Conservation (phyloP, 2,797 vertebrate species). For the Crax fasciolata region DNA sequence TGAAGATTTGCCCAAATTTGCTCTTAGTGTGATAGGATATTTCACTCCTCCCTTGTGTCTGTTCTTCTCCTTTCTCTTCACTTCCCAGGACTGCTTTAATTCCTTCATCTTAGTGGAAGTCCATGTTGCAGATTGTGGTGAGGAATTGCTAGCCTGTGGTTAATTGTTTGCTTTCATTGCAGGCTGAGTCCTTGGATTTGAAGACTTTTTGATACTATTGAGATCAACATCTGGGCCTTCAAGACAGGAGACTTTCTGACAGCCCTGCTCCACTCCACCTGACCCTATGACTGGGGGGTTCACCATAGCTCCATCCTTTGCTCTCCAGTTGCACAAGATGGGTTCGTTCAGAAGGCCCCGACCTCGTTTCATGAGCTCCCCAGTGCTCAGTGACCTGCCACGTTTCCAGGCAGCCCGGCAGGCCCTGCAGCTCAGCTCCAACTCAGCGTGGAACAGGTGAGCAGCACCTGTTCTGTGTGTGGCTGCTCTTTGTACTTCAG, state of each 20-base stretch:
- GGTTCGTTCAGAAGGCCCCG: slow-evolving; percentile 92
- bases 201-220: not conserved
- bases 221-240: fast-evolving
- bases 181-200: not conserved
- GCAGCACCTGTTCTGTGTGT: fast-evolving
- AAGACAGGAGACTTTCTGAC: slow-evolving; percentile 14
- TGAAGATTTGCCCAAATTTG: not conserved
- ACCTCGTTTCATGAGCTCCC: slow-evolving; percentile 97
- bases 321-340: slow-evolving; percentile 84
- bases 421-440: slow-evolving; percentile 90
- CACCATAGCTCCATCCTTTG: slow-evolving; percentile 35
- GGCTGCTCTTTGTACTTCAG: not conserved
- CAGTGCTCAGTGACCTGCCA: slow-evolving; percentile 93
- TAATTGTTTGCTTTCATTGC: not conserved
- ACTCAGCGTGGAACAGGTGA: slow-evolving; percentile 95
- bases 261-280: not conserved
- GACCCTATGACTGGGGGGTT: slow-evolving; percentile 82
- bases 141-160: not conserved
- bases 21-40: not conserved
- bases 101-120: fast-evolving
- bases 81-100: not conserved
- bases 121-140: fast-evolving
- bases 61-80: not conserved
- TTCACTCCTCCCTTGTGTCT: not conserved
- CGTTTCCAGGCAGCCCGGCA: slow-evolving; percentile 92